Percentiles rank a stretch among this genome's conserved stretches.
Evolutionary conservation across 1,140 invertebrate species (phyloP).

Genomic region (Myzus persicae): DNA sequence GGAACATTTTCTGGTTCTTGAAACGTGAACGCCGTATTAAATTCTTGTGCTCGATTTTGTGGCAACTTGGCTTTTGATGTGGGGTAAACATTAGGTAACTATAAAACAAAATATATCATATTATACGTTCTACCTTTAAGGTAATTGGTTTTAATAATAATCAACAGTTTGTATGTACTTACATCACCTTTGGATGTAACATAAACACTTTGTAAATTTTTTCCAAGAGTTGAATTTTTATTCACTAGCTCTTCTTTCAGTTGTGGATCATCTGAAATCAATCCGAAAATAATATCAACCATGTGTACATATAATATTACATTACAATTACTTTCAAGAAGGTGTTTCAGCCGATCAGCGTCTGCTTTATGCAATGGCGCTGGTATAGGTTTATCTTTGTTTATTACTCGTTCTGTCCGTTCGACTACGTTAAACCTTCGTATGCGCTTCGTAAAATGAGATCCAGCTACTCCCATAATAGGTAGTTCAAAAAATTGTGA

Average conservation of each 20-base stretch:
- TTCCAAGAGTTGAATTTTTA: constrained; percentile 30
- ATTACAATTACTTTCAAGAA: background rate
- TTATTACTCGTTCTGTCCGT: constrained; percentile 36
- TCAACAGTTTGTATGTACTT: background rate
- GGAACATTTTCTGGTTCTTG: background rate
- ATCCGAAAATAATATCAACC: background rate
- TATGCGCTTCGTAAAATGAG: background rate
- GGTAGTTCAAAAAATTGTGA: background rate
- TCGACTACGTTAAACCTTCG: constrained; percentile 38
- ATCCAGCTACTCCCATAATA: constrained; percentile 46
- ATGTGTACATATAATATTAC: background rate
- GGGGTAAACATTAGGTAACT: constrained; percentile 1
- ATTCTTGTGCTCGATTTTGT: background rate
- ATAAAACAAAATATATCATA: background rate
- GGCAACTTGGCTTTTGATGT: constrained; percentile 38
- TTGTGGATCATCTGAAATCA: constrained; percentile 41
- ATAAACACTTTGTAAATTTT: constrained; percentile 44
- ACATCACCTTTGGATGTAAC: constrained; percentile 39
- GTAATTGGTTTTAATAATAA: background rate
- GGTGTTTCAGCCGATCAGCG: constrained; percentile 16
- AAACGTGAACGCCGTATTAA: background rate
- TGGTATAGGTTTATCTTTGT: constrained; percentile 36
- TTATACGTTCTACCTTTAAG: background rate
- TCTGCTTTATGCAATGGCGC: constrained; percentile 37
- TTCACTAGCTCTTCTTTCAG: constrained; percentile 18